phyloP scores from a whole-genome alignment of 2,797 vertebrate species.

The Hephaestus fuliginosus region DNA sequence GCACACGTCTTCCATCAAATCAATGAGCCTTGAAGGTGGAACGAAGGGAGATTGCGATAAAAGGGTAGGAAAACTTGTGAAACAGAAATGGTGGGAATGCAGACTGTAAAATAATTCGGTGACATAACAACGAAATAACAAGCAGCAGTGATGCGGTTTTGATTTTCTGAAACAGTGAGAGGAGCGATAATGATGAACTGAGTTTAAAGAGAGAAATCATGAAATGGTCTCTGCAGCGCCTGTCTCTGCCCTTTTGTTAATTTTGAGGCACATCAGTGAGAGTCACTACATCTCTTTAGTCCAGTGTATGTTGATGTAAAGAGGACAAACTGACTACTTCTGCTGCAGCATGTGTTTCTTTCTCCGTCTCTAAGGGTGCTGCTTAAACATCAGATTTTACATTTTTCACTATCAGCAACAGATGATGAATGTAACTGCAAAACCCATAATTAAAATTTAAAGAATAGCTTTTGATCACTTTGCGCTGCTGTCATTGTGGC shows the following conservation, averaged over 20 bases:
- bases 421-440: slow-evolving; percentile 2
- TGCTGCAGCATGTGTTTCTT: background rate
- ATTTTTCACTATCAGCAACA: slow-evolving; percentile 14
- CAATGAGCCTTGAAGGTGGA: slow-evolving; percentile 16
- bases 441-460: background rate
- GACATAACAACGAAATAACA: slow-evolving; percentile 30
- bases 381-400: too few relatives aligned
- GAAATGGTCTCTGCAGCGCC: slow-evolving; percentile 8
- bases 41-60: background rate
- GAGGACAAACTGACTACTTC: too few relatives aligned
- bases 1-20: background rate
- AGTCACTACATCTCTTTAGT: slow-evolving; percentile 1
- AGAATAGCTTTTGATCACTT: background rate
- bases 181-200: slow-evolving; percentile 20
- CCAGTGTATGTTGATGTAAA: too few relatives aligned
- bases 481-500: background rate
- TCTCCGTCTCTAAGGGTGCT: too few relatives aligned
- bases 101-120: slow-evolving; percentile 42
- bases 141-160: slow-evolving; percentile 21
- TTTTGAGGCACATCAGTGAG: background rate
- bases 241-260: background rate
- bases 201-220: background rate
- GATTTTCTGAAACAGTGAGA: slow-evolving; percentile 12
- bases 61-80: slow-evolving; percentile 1
- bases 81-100: slow-evolving; percentile 40